phyloP scores from a whole-genome alignment of 1,140 invertebrate genomes.

The Eupristina koningsbergeri region DNA sequence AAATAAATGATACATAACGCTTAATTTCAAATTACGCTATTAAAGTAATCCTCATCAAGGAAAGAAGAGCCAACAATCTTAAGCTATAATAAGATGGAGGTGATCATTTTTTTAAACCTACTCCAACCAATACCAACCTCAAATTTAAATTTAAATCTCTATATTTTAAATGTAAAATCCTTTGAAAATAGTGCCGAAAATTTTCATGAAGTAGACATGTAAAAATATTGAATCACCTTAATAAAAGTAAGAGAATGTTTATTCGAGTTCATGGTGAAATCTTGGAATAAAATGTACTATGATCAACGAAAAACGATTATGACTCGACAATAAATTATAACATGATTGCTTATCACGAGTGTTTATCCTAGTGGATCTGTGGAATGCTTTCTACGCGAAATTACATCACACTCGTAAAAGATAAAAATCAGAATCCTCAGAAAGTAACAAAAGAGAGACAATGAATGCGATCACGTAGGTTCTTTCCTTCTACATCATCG shows the following conservation, averaged over 20 bases:
- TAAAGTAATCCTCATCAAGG: constrained; percentile 9
- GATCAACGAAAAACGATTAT: background rate
- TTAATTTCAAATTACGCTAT: background rate
- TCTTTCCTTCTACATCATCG: background rate
- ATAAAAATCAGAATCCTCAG: background rate
- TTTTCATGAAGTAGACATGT: background rate
- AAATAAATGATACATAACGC: background rate
- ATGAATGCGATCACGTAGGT: background rate
- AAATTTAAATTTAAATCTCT: background rate
- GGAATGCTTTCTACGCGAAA: too few species aligned
- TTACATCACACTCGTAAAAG: background rate
- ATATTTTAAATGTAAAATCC: background rate
- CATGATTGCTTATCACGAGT: background rate
- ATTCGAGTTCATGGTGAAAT: background rate
- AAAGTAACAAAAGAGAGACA: too few species aligned
- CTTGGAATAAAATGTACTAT: background rate
- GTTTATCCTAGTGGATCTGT: background rate
- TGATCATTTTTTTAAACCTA: background rate
- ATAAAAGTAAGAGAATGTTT: background rate
- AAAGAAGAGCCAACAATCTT: background rate
- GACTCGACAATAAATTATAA: background rate
- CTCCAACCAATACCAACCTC: background rate
- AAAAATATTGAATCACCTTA: background rate
- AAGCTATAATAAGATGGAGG: background rate
- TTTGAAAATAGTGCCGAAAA: background rate